phyloP scores from a whole-genome alignment of 2,113 vertebrate species.

The Spermophilus dauricus region DNA sequence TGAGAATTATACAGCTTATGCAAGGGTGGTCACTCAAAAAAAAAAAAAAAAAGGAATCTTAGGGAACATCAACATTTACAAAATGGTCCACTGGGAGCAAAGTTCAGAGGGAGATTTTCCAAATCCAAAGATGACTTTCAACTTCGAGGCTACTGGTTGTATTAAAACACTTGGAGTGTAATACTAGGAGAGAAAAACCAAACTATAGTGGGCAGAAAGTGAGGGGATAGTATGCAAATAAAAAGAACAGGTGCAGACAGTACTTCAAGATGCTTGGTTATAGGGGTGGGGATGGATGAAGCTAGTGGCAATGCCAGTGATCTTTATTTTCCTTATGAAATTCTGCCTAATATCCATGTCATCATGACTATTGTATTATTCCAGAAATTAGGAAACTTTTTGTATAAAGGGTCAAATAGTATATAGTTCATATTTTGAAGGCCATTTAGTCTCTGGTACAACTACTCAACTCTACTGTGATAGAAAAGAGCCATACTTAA shows the following conservation, averaged over 20 bases:
- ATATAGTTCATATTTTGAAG: too few species aligned
- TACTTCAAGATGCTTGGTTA: neutral
- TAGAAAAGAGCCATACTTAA: neutral
- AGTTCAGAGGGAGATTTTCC: neutral
- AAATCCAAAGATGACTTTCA: slow-evolving; percentile 2
- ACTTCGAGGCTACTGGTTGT: neutral
- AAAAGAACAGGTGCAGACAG: neutral
- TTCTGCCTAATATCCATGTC: neutral
- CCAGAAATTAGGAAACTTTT: neutral
- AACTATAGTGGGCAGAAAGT: neutral
- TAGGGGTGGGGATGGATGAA: too few species aligned
- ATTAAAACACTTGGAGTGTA: neutral
- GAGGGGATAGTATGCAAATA: neutral
- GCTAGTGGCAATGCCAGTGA: neutral
- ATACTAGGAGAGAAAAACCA: neutral
- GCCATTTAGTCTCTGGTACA: neutral
- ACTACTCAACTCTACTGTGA: neutral
- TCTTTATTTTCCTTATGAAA: slow-evolving; percentile 18
- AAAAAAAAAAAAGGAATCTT: neutral
- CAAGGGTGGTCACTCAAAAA: neutral
- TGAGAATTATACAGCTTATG: neutral
- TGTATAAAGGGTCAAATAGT: too few species aligned
- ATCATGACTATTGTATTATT: slow-evolving; percentile 8
- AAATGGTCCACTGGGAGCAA: neutral
- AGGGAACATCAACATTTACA: neutral